Evolutionary conservation across 2,888 invertebrate genomes (phyloP).

Genomic region (Scaeva pyrastri): DNA sequence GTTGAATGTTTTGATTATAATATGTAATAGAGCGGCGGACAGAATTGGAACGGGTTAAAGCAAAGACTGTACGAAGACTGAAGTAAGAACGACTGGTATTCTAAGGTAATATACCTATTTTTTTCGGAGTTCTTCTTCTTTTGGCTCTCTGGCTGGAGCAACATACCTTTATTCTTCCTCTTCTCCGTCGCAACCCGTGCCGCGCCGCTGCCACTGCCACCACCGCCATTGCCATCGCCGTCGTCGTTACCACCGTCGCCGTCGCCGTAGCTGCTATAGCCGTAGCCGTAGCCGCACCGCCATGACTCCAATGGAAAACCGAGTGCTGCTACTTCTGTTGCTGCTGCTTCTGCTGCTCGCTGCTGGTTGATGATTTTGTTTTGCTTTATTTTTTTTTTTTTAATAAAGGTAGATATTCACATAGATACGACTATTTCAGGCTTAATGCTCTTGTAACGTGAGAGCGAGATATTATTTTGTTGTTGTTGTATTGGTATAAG

Average conservation of each 20-base stretch:
- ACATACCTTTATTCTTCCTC: constrained; percentile 73
- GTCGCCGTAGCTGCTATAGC: too few species aligned
- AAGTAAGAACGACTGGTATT: constrained; percentile 84
- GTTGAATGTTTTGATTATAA: constrained; percentile 77
- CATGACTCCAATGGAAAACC: constrained; percentile 31
- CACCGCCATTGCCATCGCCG: neutral
- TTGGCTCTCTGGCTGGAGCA: constrained; percentile 69
- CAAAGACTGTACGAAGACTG: constrained; percentile 85
- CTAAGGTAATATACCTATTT: constrained; percentile 84
- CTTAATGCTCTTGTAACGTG: constrained; percentile 21
- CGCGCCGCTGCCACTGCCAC: neutral
- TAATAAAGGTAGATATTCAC: constrained; percentile 25
- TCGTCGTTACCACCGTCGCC: neutral
- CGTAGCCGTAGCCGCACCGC: neutral
- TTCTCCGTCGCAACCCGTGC: constrained; percentile 44
- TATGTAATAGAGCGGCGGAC: constrained; percentile 83
- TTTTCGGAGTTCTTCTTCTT: constrained; percentile 81
- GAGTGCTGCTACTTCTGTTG: too few species aligned
- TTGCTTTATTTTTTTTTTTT: constrained; percentile 24
- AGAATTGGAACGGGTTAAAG: constrained; percentile 85
- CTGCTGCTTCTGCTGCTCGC: too few species aligned
- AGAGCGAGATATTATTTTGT: constrained; percentile 50
- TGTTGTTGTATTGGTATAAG: constrained; percentile 27
- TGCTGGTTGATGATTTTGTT: constrained; percentile 4
- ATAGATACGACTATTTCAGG: constrained; percentile 28